A percentile compares a stretch with the other conserved stretches of the same genome.
Evolutionary conservation across 2,113 vertebrate species (phyloP).

Genomic region (Otocyon megalotis): DNA sequence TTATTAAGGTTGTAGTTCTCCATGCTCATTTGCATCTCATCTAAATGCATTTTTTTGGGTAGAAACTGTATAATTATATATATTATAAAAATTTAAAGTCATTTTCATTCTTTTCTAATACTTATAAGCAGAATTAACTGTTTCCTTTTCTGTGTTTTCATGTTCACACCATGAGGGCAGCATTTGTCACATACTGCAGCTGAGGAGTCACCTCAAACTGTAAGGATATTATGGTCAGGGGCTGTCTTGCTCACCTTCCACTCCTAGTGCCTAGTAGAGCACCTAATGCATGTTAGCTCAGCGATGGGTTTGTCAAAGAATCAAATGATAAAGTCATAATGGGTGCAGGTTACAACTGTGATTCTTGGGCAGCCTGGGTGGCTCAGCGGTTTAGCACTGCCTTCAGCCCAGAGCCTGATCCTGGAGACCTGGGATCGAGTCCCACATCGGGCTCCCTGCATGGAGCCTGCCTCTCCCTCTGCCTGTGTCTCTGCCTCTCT

Average conservation of each 20-base stretch:
- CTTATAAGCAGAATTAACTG: background rate
- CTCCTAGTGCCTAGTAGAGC: background rate
- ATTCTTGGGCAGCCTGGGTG: background rate
- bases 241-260: background rate
- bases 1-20: background rate
- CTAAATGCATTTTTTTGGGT: background rate
- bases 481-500: too few relatives aligned
- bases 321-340: background rate
- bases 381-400: too few relatives aligned
- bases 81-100: background rate
- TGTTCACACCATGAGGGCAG: too few relatives aligned
- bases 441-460: too few relatives aligned
- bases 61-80: background rate
- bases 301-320: background rate
- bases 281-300: background rate
- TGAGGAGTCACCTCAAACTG: background rate
- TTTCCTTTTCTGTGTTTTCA: background rate
- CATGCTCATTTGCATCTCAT: background rate
- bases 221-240: background rate
- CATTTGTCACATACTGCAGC: background rate
- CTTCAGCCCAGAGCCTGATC: too few relatives aligned
- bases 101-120: conserved; percentile 14
- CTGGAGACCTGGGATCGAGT: too few relatives aligned
- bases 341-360: background rate
- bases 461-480: too few relatives aligned